These are phyloP conservation scores for Caradrina clavipalpis DNA, from an alignment of 2,888 invertebrate genomes.

Conservation along the genomic window DNA sequence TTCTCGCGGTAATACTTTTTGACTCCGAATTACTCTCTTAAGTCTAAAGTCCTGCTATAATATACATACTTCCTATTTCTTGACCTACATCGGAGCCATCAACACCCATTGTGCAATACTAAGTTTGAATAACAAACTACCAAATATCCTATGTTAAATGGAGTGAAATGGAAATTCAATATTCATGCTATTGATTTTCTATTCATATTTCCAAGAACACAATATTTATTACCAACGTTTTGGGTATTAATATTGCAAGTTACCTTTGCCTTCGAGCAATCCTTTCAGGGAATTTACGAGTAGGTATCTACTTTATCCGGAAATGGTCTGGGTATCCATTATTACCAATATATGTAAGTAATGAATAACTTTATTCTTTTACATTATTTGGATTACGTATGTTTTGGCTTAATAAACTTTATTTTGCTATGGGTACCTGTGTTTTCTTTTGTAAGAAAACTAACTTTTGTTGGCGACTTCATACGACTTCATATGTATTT, in stretches of 20 bases:
- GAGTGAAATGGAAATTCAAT: neutral
- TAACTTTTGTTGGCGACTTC: no score
- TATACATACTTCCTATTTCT: no score
- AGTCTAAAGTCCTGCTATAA: no score
- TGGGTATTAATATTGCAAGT: conserved; percentile 4
- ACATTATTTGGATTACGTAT: neutral
- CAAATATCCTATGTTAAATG: neutral
- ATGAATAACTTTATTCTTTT: neutral
- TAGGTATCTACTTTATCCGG: neutral
- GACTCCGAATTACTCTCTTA: no score
- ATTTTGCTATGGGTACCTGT: neutral
- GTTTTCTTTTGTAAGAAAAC: neutral
- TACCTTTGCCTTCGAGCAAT: neutral
- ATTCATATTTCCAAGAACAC: neutral
- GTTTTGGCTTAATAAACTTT: neutral
- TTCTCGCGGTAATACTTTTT: no score
- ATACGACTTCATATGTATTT: no score
- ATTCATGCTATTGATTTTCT: neutral
- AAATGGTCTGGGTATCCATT: conserved; percentile 12
- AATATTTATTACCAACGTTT: conserved; percentile 8
- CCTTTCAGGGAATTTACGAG: conserved; percentile 3
- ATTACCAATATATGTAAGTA: conserved; percentile 5
- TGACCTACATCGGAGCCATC: no score
- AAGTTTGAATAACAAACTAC: no score
- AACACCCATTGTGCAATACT: no score